Percentiles rank a stretch among this genome's conserved stretches.
Conservation (phyloP, 1,140 invertebrate genomes). For the Drosophila bocki region DNA sequence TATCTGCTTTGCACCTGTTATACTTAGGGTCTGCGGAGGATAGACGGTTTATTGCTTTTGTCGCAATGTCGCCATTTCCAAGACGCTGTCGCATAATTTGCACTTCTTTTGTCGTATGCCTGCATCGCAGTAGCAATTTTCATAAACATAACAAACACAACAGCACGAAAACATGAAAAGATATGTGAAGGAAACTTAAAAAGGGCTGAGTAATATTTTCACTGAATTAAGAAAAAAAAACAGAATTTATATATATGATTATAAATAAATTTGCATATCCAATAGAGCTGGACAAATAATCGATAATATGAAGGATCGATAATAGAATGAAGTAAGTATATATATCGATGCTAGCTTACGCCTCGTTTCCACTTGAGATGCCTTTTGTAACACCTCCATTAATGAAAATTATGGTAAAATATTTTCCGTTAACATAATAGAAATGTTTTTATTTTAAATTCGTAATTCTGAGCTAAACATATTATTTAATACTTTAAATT, state of each 20-base stretch:
- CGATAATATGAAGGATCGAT: background rate
- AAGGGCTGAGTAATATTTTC: background rate
- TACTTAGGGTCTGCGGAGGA: conserved; percentile 40
- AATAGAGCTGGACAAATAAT: background rate
- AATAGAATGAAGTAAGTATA: background rate
- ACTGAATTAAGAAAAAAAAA: too few species aligned
- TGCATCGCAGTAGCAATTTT: conserved; percentile 35
- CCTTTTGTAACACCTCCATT: background rate
- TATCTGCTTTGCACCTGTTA: conserved; percentile 29
- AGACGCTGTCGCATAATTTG: conserved; percentile 38
- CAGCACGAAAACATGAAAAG: background rate
- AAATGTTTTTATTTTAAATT: too few species aligned
- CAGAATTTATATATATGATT: background rate
- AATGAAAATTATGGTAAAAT: background rate
- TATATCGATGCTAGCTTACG: background rate
- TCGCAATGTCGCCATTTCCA: conserved; percentile 50
- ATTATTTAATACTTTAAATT: too few species aligned
- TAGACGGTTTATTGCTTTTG: conserved; percentile 58
- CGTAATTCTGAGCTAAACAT: too few species aligned
- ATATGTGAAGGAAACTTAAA: background rate
- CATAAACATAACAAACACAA: background rate
- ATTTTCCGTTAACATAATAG: too few species aligned
- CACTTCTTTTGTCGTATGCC: conserved; percentile 29
- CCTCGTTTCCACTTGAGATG: background rate
- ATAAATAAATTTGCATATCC: background rate